Base-by-base conservation (phyloP, 2,113 vertebrate species). In the Poeciliopsis occidentalis region DNA sequence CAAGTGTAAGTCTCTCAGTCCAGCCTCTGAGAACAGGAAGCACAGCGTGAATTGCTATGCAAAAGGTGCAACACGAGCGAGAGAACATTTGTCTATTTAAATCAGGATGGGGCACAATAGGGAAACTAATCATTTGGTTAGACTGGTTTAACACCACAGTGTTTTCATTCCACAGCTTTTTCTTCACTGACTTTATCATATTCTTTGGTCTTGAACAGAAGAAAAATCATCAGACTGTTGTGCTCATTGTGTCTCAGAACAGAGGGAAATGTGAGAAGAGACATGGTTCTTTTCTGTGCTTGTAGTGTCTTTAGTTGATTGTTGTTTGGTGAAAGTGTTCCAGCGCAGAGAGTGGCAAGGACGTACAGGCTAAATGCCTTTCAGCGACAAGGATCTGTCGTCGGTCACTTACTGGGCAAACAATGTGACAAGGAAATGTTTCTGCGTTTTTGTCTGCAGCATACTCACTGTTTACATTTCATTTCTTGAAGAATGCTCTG, bases 31-130 rank as follows among this genome's bases (percentile, higher is more conserved):
- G 29, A 70, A 15, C 76, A 80, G 78, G 80, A 88, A 79, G 79
- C 22, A 6, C 41, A 22, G 37, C 34, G 67, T 60, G 31, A 39
- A 60, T 30, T 34, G 32, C 19, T 47, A 80, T 86, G 82, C 77
- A 87, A 92, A 57, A 83, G 11, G 12, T 12, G 17, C 19, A 62
- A 44, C n/a, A 75, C 13, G 30, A 67, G 32, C 51, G 27, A 44
- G 32, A 63, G 44, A 64, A 57, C 66, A 85, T 87, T 88, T 90
- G 85, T 72, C 30, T 87, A 84, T 86, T 82, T 72, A 89, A 89
- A 90, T 89, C 60, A 79, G 64, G 34, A 66, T 34, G 62, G 67
- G 63, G 64, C 27, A 66, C 60, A 65, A 69, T 41, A 70, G 12
- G 81, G 34, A 86, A 83, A 81, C 12, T 0, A 64, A 64, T 73